Evolutionary conservation across 1,140 invertebrate genomes (phyloP).

Genomic region (Megalonaias nervosa): DNA sequence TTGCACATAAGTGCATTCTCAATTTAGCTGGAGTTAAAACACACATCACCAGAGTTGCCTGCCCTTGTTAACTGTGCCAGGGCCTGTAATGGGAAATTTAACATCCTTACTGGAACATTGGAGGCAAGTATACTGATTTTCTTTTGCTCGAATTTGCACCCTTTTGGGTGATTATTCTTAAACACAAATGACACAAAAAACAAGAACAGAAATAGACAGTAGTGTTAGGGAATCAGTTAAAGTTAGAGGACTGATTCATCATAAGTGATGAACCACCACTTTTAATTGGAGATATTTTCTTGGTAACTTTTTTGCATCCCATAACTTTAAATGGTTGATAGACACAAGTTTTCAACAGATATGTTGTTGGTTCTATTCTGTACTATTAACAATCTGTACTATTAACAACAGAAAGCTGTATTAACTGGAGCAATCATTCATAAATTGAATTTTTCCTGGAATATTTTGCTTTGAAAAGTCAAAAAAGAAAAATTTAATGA

Average conservation of each 20-base stretch:
- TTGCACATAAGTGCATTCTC: constrained; percentile 77
- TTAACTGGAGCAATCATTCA: no score
- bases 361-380: no score
- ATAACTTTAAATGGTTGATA: background rate
- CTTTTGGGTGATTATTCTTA: background rate
- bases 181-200: background rate
- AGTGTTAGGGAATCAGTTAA: no score
- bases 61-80: constrained; percentile 19
- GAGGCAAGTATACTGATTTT: constrained; percentile 5
- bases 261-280: background rate
- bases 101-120: constrained; percentile 21
- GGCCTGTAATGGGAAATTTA: constrained; percentile 15
- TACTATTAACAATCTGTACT: no score
- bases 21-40: constrained; percentile 83
- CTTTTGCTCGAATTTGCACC: background rate
- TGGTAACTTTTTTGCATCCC: background rate
- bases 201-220: background rate
- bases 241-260: background rate
- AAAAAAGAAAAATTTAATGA: no score
- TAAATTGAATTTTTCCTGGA: no score
- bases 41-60: constrained; percentile 30
- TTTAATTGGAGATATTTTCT: background rate
- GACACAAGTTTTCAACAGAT: no score
- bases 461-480: no score
- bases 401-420: no score